These are phyloP conservation scores for Spilosoma lubricipeda DNA, from an alignment of 2,888 invertebrate genomes.

Conservation along the genomic window DNA sequence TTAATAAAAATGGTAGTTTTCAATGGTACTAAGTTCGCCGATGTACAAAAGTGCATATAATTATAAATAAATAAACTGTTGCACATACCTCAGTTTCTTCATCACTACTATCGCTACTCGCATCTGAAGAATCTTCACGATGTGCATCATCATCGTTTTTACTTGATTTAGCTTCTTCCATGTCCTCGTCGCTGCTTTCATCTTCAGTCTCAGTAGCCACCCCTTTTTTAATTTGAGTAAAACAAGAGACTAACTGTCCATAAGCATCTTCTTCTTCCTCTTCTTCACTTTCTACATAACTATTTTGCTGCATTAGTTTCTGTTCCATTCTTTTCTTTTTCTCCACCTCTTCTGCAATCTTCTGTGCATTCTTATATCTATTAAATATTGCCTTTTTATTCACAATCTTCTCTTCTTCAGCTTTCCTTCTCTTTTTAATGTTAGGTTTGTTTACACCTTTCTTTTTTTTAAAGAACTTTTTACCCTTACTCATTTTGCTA, in stretches of 20 bases:
- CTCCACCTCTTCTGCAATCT: conserved; percentile 78
- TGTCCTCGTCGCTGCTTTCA: conserved; percentile 49
- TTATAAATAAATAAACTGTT: not conserved
- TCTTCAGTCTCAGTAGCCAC: conserved; percentile 65
- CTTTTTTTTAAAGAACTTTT: conserved; percentile 63
- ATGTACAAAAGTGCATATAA: too few relatives aligned
- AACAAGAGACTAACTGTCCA: conserved; percentile 84
- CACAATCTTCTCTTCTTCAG: conserved; percentile 57
- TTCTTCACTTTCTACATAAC: conserved; percentile 83
- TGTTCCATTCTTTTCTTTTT: conserved; percentile 76
- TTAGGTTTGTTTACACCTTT: conserved; percentile 59
- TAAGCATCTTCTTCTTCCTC: conserved; percentile 77
- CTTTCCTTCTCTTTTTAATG: conserved; percentile 66
- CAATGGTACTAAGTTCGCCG: too few relatives aligned
- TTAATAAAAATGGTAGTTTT: not conserved
- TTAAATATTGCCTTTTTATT: conserved; percentile 82
- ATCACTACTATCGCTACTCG: conserved; percentile 18
- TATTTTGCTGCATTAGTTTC: conserved; percentile 66
- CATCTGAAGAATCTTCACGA: conserved; percentile 22
- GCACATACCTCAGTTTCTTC: conserved; percentile 43
- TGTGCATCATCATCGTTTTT: conserved; percentile 3
- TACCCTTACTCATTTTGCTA: conserved; percentile 67
- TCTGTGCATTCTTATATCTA: conserved; percentile 81
- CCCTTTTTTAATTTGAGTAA: conserved; percentile 60
- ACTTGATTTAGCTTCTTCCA: conserved; percentile 8